phyloP scores from a whole-genome alignment of 1,140 invertebrate species.

The Marisa cornuarietis region DNA sequence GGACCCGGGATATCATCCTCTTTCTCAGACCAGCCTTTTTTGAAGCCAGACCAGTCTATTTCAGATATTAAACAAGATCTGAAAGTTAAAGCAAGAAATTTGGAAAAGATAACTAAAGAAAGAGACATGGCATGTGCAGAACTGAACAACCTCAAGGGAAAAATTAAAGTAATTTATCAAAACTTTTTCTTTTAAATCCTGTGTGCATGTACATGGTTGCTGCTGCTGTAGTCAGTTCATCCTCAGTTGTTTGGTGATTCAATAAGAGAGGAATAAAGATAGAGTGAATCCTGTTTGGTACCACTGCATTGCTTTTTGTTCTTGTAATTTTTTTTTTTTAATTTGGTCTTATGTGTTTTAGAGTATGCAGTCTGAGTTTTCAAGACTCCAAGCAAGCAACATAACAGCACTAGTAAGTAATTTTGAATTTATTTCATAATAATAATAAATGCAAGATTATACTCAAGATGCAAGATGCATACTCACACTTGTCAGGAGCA shows the following conservation, averaged over 20 bases:
- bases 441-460: no score
- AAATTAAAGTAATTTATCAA: slow-evolving; percentile 21
- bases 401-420: slow-evolving; percentile 3
- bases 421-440: background rate
- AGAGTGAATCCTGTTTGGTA: no score
- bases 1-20: background rate
- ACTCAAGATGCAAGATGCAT: no score
- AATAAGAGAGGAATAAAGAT: no score
- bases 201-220: no score
- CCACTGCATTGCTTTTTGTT: background rate
- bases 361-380: slow-evolving; percentile 17
- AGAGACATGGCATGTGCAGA: slow-evolving; percentile 24
- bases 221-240: no score
- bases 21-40: slow-evolving; percentile 38
- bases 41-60: slow-evolving; percentile 34
- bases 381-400: slow-evolving; percentile 20
- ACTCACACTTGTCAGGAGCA: no score
- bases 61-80: slow-evolving; percentile 23
- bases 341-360: background rate
- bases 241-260: no score
- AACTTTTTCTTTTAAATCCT: no score
- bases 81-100: slow-evolving; percentile 30
- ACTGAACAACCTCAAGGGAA: slow-evolving; percentile 24
- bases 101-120: slow-evolving; percentile 34
- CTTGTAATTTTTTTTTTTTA: background rate